Conservation (phyloP, 2,888 invertebrate genomes). For the Strigamia crassipes region DNA sequence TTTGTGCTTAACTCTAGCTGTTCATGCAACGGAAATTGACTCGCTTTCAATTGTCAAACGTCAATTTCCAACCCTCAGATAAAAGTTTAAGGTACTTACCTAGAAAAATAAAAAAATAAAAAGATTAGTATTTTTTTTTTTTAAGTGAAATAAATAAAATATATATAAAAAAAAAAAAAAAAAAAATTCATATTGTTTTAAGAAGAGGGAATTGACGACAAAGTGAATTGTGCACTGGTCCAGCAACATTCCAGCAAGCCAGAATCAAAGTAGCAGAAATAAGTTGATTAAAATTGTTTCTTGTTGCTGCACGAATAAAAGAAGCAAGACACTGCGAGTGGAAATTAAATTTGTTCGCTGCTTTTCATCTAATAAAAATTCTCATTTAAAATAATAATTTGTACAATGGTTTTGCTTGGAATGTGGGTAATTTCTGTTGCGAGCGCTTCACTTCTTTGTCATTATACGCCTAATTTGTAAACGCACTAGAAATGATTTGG, state of each 20-base stretch:
- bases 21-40: background rate
- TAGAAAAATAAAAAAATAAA: background rate
- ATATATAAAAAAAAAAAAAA: no score
- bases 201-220: background rate
- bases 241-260: slow-evolving; percentile 25
- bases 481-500: background rate
- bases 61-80: background rate
- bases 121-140: background rate
- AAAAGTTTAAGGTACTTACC: slow-evolving; percentile 18
- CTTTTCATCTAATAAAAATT: slow-evolving; percentile 40
- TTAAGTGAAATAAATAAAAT: background rate
- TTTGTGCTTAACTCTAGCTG: background rate
- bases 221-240: slow-evolving; percentile 12
- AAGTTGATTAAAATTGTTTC: slow-evolving; percentile 40
- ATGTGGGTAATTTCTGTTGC: slow-evolving; percentile 23
- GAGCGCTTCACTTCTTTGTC: slow-evolving; percentile 17
- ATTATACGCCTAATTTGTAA: slow-evolving; percentile 18
- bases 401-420: slow-evolving; percentile 24
- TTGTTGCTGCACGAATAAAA: slow-evolving; percentile 2
- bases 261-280: slow-evolving; percentile 27
- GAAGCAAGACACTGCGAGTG: slow-evolving; percentile 19
- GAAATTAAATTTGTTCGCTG: slow-evolving; percentile 37
- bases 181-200: slow-evolving; percentile 12
- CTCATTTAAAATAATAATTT: slow-evolving; percentile 39
- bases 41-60: background rate